These are phyloP conservation scores for Sparidentex hasta DNA, from an alignment of 2,797 vertebrate genomes.

Conservation along the genomic window DNA sequence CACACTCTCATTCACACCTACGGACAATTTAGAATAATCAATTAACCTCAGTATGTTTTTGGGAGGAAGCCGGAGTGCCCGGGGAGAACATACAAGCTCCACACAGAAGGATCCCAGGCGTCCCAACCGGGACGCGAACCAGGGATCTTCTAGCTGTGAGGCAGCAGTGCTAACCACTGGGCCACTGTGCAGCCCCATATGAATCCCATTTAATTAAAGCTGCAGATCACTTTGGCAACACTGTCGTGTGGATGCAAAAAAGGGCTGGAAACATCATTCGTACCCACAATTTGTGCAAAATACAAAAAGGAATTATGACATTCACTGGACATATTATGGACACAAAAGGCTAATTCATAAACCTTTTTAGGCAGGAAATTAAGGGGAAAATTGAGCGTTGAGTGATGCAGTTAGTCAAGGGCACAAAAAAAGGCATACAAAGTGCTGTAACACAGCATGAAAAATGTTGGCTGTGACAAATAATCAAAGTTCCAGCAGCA, in stretches of 20 bases:
- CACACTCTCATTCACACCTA: too few species aligned
- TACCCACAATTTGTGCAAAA: constrained; percentile 13
- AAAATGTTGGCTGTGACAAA: constrained; percentile 17
- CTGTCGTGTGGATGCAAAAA: not conserved
- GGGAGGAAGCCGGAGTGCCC: too few species aligned
- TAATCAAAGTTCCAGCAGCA: constrained; percentile 30
- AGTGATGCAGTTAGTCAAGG: constrained; percentile 36
- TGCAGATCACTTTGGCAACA: not conserved
- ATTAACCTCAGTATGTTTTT: too few species aligned
- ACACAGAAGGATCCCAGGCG: too few species aligned
- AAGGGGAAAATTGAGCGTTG: constrained; percentile 26
- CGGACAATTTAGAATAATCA: too few species aligned
- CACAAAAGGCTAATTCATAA: constrained; percentile 21
- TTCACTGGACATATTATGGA: constrained; percentile 25
- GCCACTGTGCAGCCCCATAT: too few species aligned
- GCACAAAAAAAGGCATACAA: too few species aligned
- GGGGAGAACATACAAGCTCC: too few species aligned
- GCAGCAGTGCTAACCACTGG: too few species aligned
- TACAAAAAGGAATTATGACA: constrained; percentile 26
- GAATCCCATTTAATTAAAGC: not conserved
- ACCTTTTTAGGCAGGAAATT: constrained; percentile 47
- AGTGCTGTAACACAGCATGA: constrained; percentile 14
- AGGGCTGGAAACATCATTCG: not conserved
- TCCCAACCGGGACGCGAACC: too few species aligned
- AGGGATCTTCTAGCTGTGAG: too few species aligned